Percentiles rank a stretch among this genome's conserved stretches.
Conservation (phyloP, 2,113 vertebrate genomes). For the Melanerpes formicivorus region DNA sequence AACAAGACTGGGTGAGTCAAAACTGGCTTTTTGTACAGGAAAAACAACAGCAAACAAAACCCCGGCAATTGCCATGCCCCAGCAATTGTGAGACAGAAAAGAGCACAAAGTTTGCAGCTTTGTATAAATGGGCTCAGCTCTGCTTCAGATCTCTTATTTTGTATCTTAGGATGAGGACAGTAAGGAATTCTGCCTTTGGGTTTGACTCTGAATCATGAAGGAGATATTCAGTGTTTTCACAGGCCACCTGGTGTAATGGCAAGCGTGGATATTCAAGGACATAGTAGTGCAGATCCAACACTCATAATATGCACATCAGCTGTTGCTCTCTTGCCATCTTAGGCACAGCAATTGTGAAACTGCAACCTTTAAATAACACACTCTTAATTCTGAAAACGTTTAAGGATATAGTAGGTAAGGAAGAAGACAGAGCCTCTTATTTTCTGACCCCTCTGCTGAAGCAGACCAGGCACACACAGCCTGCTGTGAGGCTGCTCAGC, state of each 20-base stretch:
- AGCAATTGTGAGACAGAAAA: not conserved
- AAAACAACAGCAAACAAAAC: not conserved
- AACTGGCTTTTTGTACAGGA: not conserved
- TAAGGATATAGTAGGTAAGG: rapidly evolving
- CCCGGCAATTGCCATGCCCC: not conserved
- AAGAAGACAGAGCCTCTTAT: not conserved
- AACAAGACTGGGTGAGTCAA: not conserved
- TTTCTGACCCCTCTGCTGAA: not conserved
- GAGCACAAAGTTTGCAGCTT: not conserved
- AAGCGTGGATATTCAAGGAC: conserved; percentile 16
- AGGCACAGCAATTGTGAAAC: not conserved
- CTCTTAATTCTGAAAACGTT: not conserved
- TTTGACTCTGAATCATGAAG: not conserved
- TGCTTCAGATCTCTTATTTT: not conserved
- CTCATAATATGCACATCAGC: not conserved
- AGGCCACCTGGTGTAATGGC: conserved; percentile 23
- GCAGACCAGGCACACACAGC: not conserved
- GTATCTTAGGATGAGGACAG: not conserved
- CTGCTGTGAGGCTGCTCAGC: not conserved
- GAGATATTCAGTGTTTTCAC: conserved; percentile 11
- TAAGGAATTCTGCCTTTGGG: not conserved
- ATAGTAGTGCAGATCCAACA: not conserved
- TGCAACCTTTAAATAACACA: not conserved
- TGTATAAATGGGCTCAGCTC: not conserved
- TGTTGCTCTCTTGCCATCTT: conserved; percentile 5